Conservation (phyloP, 2,113 vertebrate species). For the Phyllopteryx taeniolatus region DNA sequence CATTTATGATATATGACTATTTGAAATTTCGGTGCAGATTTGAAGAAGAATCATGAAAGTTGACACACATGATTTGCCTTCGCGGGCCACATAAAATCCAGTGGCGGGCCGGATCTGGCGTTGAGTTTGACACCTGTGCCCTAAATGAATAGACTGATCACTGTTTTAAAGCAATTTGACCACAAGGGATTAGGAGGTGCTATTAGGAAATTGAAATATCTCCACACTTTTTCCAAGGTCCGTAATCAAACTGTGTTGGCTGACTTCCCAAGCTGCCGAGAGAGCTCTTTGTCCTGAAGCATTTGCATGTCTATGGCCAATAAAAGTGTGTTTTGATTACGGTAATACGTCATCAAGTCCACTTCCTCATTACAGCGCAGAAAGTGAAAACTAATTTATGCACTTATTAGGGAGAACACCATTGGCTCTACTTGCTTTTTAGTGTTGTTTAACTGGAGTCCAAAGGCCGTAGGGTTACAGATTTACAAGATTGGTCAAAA, state of each 20-base stretch:
- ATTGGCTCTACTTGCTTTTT: neutral
- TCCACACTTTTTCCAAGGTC: too few species aligned
- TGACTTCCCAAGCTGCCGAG: neutral
- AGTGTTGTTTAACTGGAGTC: constrained; percentile 37
- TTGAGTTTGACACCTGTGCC: too few species aligned
- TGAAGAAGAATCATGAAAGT: too few species aligned
- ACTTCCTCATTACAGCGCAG: constrained; percentile 19
- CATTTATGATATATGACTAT: too few species aligned
- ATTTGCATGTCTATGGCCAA: neutral
- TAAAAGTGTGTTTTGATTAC: neutral
- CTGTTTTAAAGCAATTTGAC: too few species aligned
- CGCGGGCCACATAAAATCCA: too few species aligned
- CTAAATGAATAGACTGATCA: too few species aligned
- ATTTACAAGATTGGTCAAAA: constrained; percentile 1
- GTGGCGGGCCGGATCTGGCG: too few species aligned
- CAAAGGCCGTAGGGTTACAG: constrained; percentile 25
- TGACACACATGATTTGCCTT: too few species aligned
- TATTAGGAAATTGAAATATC: too few species aligned
- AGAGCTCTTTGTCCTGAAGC: neutral
- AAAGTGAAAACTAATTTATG: constrained; percentile 9
- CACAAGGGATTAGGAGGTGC: too few species aligned
- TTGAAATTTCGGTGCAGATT: too few species aligned
- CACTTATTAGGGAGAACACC: neutral
- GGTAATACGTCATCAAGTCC: neutral
- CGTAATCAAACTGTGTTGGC: neutral